Evolutionary conservation across 2,113 vertebrate species (phyloP), one percentile per base, ranked within the genome.

Genomic region (Xiphorhynchus elegans): DNA sequence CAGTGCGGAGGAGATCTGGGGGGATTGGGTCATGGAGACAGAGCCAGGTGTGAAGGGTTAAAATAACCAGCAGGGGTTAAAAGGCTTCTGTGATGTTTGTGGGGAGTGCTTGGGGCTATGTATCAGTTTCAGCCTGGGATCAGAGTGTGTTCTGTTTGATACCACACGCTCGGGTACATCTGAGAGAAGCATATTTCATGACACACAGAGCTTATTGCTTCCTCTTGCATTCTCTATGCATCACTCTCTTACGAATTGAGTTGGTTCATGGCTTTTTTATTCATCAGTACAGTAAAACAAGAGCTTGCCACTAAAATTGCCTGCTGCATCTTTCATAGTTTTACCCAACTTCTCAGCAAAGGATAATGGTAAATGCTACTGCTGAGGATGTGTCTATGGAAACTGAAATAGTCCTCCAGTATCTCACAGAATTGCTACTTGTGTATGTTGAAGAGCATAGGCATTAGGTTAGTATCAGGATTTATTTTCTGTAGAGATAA

Each of bases 161-260:
- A 7, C 8, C 28, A 7, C 33, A 1, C 1, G 1, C 12, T 4
- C 1, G 0, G 15, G 35, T 58, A 40, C 70, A 60, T n/a, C 46
- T 64, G 53, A 49, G 50, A 63, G 58, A 64, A 78, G 29, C 0
- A 1, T 70, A 4, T 47, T 69, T 72, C 15, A 1, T 10, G 35
- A 28, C 46, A 75, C 49, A 35, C 17, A 18, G n/a, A 20, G 25
- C 19, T 18, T 28, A 31, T 68, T 72, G 74, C 44, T 85, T 67
- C 40, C 17, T 94, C 69, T n/a, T 82, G 12, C 55, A 5, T 63
- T 87, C 64, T 42, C 74, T 55, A 17, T 74, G 68, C 33, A 35
- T 72, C 56, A 1, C 26, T 81, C 56, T 50, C 64, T 39, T 70
- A 70, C 4, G 1, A 83, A 69, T 13, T 29, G 13, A 67, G 20